A percentile compares a stretch with the other conserved stretches of the same genome.
phyloP scores from a whole-genome alignment of 2,113 vertebrate species.

The Leptobrachium leishanense region DNA sequence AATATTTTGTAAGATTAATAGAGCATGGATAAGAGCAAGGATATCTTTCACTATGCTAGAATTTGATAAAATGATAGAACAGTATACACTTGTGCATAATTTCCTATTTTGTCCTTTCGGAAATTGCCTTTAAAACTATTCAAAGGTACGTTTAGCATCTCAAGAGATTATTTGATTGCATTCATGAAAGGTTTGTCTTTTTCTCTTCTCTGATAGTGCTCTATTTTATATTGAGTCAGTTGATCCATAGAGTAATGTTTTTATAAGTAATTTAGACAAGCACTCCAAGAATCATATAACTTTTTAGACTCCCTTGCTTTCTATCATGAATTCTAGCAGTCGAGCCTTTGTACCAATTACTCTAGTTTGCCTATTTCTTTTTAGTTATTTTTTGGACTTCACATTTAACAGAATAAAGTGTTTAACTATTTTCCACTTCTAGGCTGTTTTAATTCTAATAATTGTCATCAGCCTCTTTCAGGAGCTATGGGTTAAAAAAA shows the following conservation, averaged over 20 bases:
- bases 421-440: no score
- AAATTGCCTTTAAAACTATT: neutral
- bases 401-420: no score
- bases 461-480: no score
- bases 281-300: no score
- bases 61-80: slow-evolving; percentile 20
- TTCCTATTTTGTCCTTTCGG: neutral
- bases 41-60: neutral
- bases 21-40: neutral
- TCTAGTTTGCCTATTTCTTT: no score
- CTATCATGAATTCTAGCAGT: no score
- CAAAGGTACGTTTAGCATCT: neutral
- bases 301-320: no score
- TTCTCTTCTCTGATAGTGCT: neutral
- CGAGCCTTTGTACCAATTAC: no score
- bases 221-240: neutral
- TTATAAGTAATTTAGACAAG: neutral
- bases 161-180: slow-evolving; percentile 4
- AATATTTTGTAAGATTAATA: slow-evolving; percentile 18
- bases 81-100: slow-evolving; percentile 2
- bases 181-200: slow-evolving; percentile 1
- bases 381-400: no score
- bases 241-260: neutral
- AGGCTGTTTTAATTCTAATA: no score
- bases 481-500: no score